phyloP scores from a whole-genome alignment of 1,140 invertebrate species.

The Drosophila bipectinata region DNA sequence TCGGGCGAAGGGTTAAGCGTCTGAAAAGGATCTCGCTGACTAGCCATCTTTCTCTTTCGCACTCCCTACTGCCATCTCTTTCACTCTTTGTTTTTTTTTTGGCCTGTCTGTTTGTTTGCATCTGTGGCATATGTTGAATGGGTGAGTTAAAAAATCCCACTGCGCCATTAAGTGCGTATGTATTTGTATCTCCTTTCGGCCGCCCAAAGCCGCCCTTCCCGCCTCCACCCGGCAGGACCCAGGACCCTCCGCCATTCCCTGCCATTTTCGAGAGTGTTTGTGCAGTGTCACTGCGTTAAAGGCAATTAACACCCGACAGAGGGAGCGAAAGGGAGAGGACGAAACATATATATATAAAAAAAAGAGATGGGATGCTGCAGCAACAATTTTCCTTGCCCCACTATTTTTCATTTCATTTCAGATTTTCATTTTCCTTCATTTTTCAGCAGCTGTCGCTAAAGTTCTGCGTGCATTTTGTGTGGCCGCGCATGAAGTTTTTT shows the following conservation, averaged over 20 bases:
- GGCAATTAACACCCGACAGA: constrained; percentile 65
- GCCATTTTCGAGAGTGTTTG: constrained; percentile 43
- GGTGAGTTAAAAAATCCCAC: constrained; percentile 48
- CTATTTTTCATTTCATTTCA: constrained; percentile 47
- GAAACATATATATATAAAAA: neutral
- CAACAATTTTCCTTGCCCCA: constrained; percentile 39
- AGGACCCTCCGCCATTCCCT: neutral
- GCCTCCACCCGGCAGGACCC: neutral
- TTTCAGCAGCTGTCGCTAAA: constrained; percentile 57
- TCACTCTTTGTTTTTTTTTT: constrained; percentile 6
- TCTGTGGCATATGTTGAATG: constrained; percentile 64
- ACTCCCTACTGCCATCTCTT: neutral
- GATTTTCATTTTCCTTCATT: constrained; percentile 49
- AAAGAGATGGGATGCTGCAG: constrained; percentile 13
- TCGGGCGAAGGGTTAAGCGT: constrained; percentile 10
- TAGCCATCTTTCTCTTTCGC: neutral
- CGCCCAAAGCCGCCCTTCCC: neutral
- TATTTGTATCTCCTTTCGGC: constrained; percentile 27
- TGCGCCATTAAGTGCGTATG: constrained; percentile 69
- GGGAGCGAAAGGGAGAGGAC: constrained; percentile 9
- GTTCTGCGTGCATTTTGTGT: constrained; percentile 60
- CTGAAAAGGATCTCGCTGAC: constrained; percentile 26
- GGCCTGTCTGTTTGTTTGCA: constrained; percentile 46
- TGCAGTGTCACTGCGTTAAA: constrained; percentile 73
- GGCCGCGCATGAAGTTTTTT: constrained; percentile 62